Base-by-base conservation (phyloP, 2,113 vertebrate species). In the Gadus macrocephalus region DNA sequence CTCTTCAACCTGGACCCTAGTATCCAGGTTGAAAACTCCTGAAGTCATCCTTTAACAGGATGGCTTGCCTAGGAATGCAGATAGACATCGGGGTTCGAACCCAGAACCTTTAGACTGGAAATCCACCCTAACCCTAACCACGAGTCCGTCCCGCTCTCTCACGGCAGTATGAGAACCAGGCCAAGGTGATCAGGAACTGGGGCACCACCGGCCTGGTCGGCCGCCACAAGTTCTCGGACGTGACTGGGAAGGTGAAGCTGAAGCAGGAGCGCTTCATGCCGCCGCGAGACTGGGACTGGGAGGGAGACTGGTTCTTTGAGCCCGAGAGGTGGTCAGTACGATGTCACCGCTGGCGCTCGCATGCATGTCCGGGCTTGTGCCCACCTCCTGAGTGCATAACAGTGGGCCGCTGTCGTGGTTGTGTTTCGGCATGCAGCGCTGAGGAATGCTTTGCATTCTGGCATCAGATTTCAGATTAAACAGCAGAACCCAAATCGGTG, bases 241-340 rank as follows among this genome's bases (percentile, higher is more conserved):
- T 98, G 86, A 99, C 96, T 0, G 97, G 97, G 83, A 97, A 96
- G 83, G 93, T 99, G 75, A 99, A 99, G 77, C 93, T 99, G 68
- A 98, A 98, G 81, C 91, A 83, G 73, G 96, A 99, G n/a, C 92
- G 92, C 66, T 99, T 99, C 81, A 79, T 98, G 81, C 97, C 96
- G 7, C 97, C 97, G 1, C 93, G 89, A 55, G 93, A 94, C 55
- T 98, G 97, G 97, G 90, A 98, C 19, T 99, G 97, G 97, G 94
- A 97, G 76, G 91, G 73, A 59, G 95, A 96, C 67, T 99, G 96
- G 96, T 89, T 91, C 31, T 83, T 99, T 78, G 95, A 97, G 83
- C 96, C 96, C 19, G 92, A 96, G 88, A 92, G 90, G 87, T 89
- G 94, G 97, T 98, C 85, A 74, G 84, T 53, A 60, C 55, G 53